Evolutionary conservation across 92 coral and sea anemone genomes (phyloP).

Genomic region (Parazoanthus atlanticus): DNA sequence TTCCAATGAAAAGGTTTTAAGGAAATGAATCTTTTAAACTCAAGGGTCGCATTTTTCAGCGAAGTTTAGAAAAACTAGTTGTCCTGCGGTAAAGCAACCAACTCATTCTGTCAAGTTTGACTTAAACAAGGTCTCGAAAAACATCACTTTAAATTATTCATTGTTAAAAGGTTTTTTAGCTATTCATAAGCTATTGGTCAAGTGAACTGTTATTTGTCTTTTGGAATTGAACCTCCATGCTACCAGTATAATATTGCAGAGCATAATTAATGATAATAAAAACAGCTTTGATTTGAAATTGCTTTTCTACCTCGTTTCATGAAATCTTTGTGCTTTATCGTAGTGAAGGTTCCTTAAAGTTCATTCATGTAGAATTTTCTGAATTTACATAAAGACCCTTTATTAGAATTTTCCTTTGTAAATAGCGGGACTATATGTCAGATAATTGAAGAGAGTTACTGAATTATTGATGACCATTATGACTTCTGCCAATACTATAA

Average conservation of each 20-base stretch:
- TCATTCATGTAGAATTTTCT: neutral
- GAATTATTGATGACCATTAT: constrained; percentile 32
- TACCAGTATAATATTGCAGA: neutral
- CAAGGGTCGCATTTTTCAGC: neutral
- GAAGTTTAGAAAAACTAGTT: neutral
- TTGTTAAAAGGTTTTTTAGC: constrained; percentile 30
- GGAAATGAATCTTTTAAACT: neutral
- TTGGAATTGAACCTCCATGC: neutral
- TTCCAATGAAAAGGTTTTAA: neutral
- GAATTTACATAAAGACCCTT: constrained; percentile 31
- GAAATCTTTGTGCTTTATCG: neutral
- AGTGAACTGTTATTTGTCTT: constrained; percentile 23
- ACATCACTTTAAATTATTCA: constrained; percentile 77
- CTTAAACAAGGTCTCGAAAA: constrained; percentile 79
- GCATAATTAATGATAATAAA: neutral
- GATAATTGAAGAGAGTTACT: constrained; percentile 20
- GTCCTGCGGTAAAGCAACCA: constrained; percentile 12
- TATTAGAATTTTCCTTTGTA: constrained; percentile 25
- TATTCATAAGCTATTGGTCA: constrained; percentile 11
- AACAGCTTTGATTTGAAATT: neutral
- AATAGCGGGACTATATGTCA: constrained; percentile 6
- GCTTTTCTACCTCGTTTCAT: neutral
- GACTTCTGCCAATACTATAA: constrained; percentile 15
- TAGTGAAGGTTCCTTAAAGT: neutral
- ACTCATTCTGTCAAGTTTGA: constrained; percentile 18